phyloP scores from a whole-genome alignment of 1,140 invertebrate genomes.

The Euglossa dilemma region DNA sequence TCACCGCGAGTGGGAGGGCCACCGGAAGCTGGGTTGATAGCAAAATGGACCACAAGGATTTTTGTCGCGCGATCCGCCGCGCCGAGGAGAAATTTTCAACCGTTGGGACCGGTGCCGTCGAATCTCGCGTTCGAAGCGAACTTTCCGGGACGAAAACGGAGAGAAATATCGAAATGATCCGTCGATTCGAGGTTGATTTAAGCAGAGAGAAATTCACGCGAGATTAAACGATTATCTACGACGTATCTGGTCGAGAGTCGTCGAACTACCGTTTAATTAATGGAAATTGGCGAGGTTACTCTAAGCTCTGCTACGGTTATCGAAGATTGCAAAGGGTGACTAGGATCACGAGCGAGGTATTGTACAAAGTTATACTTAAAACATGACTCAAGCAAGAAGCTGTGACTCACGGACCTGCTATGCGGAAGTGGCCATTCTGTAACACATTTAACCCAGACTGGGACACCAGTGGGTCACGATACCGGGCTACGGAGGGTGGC shows the following conservation, averaged over 20 bases:
- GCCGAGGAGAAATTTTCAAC: no score
- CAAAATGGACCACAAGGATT: constrained; percentile 2
- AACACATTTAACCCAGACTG: constrained; percentile 26
- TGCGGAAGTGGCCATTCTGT: constrained; percentile 26
- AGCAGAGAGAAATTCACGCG: no score
- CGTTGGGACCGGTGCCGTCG: no score
- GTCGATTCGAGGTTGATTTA: no score
- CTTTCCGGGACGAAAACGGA: no score
- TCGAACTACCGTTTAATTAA: no score
- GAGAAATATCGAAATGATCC: no score
- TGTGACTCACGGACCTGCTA: background rate
- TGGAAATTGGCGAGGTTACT: no score
- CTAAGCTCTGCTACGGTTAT: background rate
- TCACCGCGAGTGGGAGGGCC: constrained; percentile 23
- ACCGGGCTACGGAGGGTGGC: constrained; percentile 2
- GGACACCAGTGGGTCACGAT: constrained; percentile 13
- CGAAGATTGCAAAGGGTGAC: background rate
- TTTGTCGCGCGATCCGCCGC: background rate
- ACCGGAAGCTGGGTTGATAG: constrained; percentile 19
- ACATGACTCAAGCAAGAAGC: constrained; percentile 12
- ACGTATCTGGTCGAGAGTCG: no score
- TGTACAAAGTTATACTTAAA: background rate
- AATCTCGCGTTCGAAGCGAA: no score
- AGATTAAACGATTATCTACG: no score
- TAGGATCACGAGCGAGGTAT: background rate